A percentile compares a stretch with the other conserved stretches of the same genome.
These are phyloP conservation scores for Decapterus maruadsi DNA, from an alignment of 2,797 vertebrate species.

Conservation along the genomic window DNA sequence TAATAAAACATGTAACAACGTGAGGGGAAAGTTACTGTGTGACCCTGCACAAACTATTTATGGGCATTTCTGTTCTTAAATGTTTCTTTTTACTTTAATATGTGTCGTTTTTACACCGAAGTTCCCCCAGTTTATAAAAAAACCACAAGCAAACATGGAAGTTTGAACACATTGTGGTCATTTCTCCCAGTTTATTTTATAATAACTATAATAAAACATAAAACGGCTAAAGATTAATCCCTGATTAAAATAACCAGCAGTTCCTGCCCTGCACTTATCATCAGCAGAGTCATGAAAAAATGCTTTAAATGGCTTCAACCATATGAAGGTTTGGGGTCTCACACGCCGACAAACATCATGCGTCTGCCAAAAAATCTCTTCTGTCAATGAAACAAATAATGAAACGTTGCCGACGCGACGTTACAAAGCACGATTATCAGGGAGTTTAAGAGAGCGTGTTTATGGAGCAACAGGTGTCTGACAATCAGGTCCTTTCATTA, in stretches of 20 bases:
- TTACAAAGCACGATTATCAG: slow-evolving; percentile 21
- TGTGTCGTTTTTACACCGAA: no score
- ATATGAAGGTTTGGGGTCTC: not conserved
- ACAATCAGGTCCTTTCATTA: slow-evolving; percentile 62
- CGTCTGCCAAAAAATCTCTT: slow-evolving; percentile 27
- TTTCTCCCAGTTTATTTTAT: slow-evolving; percentile 1
- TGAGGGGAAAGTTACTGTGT: no score
- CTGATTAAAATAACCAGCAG: not conserved
- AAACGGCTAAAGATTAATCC: not conserved
- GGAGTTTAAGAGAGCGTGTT: slow-evolving; percentile 46
- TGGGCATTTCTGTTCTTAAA: no score
- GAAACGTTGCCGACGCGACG: slow-evolving; percentile 32
- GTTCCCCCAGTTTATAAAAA: no score
- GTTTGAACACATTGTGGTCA: not conserved
- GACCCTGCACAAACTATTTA: no score
- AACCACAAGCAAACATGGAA: no score
- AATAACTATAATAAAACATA: not conserved
- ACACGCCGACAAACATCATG: slow-evolving; percentile 7
- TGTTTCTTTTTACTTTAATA: no score
- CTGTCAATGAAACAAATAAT: slow-evolving; percentile 33
- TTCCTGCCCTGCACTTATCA: slow-evolving; percentile 7
- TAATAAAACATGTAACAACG: no score
- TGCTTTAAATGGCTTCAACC: not conserved
- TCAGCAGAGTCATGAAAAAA: not conserved
- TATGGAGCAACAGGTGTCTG: slow-evolving; percentile 63